A percentile compares a stretch with the other conserved stretches of the same genome.
Conservation (phyloP, 2,888 invertebrate species). For the Acronicta psi region DNA sequence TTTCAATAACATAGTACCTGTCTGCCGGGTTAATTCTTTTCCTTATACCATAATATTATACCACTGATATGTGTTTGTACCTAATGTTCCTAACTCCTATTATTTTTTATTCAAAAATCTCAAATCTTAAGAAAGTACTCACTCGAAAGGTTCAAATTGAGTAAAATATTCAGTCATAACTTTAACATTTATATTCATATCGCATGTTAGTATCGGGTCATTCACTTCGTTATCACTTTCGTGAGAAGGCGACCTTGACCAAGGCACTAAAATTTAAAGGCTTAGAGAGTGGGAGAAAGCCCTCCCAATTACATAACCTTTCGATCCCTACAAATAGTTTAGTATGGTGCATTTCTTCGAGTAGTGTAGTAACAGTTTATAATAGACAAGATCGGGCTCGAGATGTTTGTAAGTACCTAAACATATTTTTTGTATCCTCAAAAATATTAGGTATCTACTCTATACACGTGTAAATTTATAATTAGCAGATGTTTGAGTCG, state of each 20-base stretch:
- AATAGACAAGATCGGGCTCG: slow-evolving; percentile 7
- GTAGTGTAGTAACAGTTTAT: slow-evolving; percentile 26
- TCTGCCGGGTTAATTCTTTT: too few species aligned
- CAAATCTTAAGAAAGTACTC: too few species aligned
- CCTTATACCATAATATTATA: too few species aligned
- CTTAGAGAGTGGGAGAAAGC: slow-evolving; percentile 60
- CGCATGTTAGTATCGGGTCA: slow-evolving; percentile 40
- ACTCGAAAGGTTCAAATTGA: background rate
- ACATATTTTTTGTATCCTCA: slow-evolving; percentile 1
- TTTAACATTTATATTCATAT: slow-evolving; percentile 9
- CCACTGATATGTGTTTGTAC: too few species aligned
- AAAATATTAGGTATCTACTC: background rate
- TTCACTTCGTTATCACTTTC: slow-evolving; percentile 47
- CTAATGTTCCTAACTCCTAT: too few species aligned
- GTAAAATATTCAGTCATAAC: slow-evolving; percentile 4
- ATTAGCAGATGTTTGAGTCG: background rate
- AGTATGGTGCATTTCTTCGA: slow-evolving; percentile 46
- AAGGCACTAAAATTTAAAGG: slow-evolving; percentile 31
- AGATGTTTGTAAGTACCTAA: slow-evolving; percentile 46
- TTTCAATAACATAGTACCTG: too few species aligned
- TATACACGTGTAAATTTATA: background rate
- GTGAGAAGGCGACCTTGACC: slow-evolving; percentile 49
- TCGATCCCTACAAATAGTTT: slow-evolving; percentile 33
- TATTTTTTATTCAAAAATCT: too few species aligned
- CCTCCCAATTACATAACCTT: slow-evolving; percentile 51